A percentile compares a stretch with the other conserved stretches of the same genome.
These are phyloP conservation scores for Eledone cirrhosa DNA, from an alignment of 2,888 invertebrate species.

Conservation along the genomic window DNA sequence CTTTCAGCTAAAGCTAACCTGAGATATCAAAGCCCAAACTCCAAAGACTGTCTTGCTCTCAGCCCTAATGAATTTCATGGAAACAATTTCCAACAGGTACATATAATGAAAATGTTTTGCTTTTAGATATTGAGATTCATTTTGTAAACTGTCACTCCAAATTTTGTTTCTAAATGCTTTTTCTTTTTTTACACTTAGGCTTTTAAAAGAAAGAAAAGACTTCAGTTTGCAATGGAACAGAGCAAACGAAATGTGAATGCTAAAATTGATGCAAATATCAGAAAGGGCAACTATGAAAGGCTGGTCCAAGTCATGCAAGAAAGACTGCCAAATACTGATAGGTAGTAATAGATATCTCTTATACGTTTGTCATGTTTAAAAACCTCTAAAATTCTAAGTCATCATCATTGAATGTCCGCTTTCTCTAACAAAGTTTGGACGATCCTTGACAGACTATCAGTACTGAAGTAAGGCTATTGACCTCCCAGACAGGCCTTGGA, in stretches of 20 bases:
- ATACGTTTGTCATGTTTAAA: no score
- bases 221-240: conserved; percentile 21
- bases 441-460: no score
- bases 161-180: no score
- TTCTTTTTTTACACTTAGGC: neutral
- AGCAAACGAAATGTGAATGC: neutral
- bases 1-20: conserved; percentile 9
- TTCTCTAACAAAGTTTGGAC: no score
- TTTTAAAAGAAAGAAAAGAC: conserved; percentile 15
- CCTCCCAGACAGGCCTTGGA: no score
- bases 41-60: neutral
- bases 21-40: conserved; percentile 17
- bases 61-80: neutral
- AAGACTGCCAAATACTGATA: conserved; percentile 26
- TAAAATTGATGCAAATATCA: conserved; percentile 25
- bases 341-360: no score
- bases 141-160: no score
- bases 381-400: no score
- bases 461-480: no score
- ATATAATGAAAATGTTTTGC: neutral
- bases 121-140: no score
- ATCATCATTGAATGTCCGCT: no score
- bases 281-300: conserved; percentile 25
- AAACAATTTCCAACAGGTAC: conserved; percentile 10
- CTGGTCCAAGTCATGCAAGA: conserved; percentile 25